phyloP scores from a whole-genome alignment of 2,888 invertebrate species.

The Lasioglossum marginatum region DNA sequence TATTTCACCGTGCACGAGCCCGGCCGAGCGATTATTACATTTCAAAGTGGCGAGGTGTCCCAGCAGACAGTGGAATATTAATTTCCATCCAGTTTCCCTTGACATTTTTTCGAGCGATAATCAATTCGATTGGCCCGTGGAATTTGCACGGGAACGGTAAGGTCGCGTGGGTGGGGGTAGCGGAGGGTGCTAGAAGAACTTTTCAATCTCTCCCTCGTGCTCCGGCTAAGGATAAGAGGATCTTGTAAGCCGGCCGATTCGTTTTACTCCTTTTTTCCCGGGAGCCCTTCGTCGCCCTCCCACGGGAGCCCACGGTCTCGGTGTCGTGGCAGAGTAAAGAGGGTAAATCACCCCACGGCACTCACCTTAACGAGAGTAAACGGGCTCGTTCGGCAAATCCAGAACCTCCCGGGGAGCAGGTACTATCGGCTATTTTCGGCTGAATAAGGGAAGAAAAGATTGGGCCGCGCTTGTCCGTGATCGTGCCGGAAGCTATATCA shows the following conservation, averaged over 20 bases:
- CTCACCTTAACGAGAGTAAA: constrained; percentile 76
- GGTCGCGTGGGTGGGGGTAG: not conserved
- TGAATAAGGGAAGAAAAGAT: constrained; percentile 45
- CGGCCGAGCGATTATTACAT: not conserved
- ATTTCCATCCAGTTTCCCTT: not conserved
- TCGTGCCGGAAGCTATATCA: constrained; percentile 38
- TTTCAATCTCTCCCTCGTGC: constrained; percentile 68
- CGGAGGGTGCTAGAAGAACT: constrained; percentile 49
- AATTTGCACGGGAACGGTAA: constrained; percentile 46
- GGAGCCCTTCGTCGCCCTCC: constrained; percentile 18
- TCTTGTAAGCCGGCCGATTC: constrained; percentile 67
- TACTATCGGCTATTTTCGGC: constrained; percentile 57
- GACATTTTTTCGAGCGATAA: constrained; percentile 30
- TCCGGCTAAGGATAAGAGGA: constrained; percentile 56
- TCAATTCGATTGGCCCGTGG: constrained; percentile 62
- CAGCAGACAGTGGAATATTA: not conserved
- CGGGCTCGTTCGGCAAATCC: constrained; percentile 72
- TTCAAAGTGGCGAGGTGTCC: not conserved
- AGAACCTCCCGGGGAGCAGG: constrained; percentile 42
- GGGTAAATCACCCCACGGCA: constrained; percentile 71
- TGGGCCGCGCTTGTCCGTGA: constrained; percentile 21
- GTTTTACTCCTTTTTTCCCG: constrained; percentile 57
- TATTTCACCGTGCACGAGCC: not conserved
- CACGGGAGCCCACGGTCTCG: constrained; percentile 45
- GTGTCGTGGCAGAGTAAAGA: constrained; percentile 67